Conservation (phyloP, 2,797 vertebrate species). For the Sebastes hubbsi region DNA sequence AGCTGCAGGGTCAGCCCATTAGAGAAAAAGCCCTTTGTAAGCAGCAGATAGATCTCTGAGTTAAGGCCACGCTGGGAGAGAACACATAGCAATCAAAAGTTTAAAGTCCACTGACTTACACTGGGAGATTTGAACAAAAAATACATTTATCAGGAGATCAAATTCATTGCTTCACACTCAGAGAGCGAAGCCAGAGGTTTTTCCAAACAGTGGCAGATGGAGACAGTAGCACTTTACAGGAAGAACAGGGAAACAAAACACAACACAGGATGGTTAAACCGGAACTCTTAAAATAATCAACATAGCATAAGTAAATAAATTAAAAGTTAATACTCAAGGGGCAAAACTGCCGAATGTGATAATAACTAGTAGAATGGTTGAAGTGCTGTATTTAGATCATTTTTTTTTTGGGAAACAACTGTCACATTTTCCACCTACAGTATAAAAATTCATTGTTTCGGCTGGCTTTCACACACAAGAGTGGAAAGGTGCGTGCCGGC, state of each 20-base stretch:
- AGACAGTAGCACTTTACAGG: constrained; percentile 12
- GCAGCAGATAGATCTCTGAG: background rate
- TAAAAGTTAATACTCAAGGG: constrained; percentile 45
- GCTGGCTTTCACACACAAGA: constrained; percentile 10
- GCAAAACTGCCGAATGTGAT: constrained; percentile 18
- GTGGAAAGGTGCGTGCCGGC: constrained; percentile 21
- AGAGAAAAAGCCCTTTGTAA: constrained; percentile 8
- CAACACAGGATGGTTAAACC: constrained; percentile 14
- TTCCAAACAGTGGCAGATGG: constrained; percentile 19
- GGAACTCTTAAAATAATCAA: constrained; percentile 45
- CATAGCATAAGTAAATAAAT: constrained; percentile 61
- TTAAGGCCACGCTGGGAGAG: background rate
- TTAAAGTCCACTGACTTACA: background rate
- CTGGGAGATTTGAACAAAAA: background rate
- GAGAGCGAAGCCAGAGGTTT: constrained; percentile 19
- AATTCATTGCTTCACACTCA: constrained; percentile 45
- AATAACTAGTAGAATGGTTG: constrained; percentile 15
- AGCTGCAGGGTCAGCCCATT: background rate
- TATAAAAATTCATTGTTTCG: constrained; percentile 44
- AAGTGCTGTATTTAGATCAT: constrained; percentile 47
- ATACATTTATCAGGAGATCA: constrained; percentile 22
- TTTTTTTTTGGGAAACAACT: background rate
- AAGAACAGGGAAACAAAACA: constrained; percentile 27
- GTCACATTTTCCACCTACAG: constrained; percentile 28
- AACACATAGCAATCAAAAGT: background rate